Conservation (phyloP, 2,888 invertebrate genomes). For the Drosophila fungiperda region DNA sequence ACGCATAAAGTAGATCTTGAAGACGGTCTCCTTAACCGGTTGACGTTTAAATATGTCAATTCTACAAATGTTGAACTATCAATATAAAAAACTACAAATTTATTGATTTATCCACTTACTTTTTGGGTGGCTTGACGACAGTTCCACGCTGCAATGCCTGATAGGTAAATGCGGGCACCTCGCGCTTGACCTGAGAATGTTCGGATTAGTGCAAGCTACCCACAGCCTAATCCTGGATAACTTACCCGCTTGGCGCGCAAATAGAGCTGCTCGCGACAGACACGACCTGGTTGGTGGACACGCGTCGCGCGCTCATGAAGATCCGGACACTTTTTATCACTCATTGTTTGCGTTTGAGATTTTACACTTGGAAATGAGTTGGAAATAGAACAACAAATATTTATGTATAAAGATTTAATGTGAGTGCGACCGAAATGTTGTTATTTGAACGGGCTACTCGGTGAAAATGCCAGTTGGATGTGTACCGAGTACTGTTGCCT, state of each 20-base stretch:
- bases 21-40: slow-evolving; percentile 81
- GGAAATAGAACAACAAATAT: slow-evolving; percentile 1
- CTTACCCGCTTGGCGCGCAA: slow-evolving; percentile 63
- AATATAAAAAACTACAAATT: background rate
- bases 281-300: slow-evolving; percentile 56
- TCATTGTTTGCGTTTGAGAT: slow-evolving; percentile 19
- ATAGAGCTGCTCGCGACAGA: slow-evolving; percentile 71
- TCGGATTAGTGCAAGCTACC: background rate
- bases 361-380: slow-evolving; percentile 8
- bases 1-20: slow-evolving; percentile 82
- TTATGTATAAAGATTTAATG: slow-evolving; percentile 9
- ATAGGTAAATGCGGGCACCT: slow-evolving; percentile 83
- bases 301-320: slow-evolving; percentile 61
- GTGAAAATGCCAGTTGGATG: slow-evolving; percentile 47
- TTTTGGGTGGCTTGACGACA: slow-evolving; percentile 79
- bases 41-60: slow-evolving; percentile 76
- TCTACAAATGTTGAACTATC: slow-evolving; percentile 51
- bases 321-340: slow-evolving; percentile 48
- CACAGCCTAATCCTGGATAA: background rate
- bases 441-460: slow-evolving; percentile 59
- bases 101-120: slow-evolving; percentile 64
- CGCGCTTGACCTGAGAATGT: slow-evolving; percentile 60
- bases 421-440: slow-evolving; percentile 55
- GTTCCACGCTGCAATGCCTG: slow-evolving; percentile 83
- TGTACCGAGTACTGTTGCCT: background rate